phyloP scores from a whole-genome alignment of 2,113 vertebrate species.

The Lucifuga dentata region DNA sequence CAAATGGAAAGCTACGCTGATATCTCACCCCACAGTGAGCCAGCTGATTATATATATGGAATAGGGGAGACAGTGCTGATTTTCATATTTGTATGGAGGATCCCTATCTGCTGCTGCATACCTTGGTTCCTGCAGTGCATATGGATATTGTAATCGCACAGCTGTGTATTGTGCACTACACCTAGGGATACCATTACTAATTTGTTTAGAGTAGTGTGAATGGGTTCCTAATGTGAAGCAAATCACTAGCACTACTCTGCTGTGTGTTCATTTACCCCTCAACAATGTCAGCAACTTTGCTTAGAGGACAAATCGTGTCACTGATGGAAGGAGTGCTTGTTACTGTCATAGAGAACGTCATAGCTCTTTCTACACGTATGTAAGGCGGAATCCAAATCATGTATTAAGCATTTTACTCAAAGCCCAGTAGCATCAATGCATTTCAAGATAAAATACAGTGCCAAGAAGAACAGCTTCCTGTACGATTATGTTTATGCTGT shows the following conservation, averaged over 20 bases:
- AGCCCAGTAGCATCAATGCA: no score
- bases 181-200: slow-evolving; percentile 79
- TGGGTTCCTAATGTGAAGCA: slow-evolving; percentile 53
- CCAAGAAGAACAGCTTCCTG: no score
- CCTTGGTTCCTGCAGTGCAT: slow-evolving; percentile 62
- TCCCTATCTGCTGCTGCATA: slow-evolving; percentile 68
- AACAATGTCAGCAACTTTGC: slow-evolving; percentile 73
- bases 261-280: slow-evolving; percentile 50
- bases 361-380: not conserved
- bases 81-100: slow-evolving; percentile 79
- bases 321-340: slow-evolving; percentile 23
- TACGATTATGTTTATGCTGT: no score
- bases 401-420: no score
- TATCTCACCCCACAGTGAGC: slow-evolving; percentile 71
- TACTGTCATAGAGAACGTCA: slow-evolving; percentile 29
- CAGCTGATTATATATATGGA: slow-evolving; percentile 74
- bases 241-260: slow-evolving; percentile 50
- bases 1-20: slow-evolving; percentile 78
- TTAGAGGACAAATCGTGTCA: slow-evolving; percentile 72
- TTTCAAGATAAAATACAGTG: no score
- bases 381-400: not conserved
- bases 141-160: slow-evolving; percentile 76
- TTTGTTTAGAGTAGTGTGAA: slow-evolving; percentile 75
- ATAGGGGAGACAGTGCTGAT: slow-evolving; percentile 58
- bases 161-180: slow-evolving; percentile 66